phyloP scores from a whole-genome alignment of 2,113 vertebrate species.

The Ascaphus truei region DNA sequence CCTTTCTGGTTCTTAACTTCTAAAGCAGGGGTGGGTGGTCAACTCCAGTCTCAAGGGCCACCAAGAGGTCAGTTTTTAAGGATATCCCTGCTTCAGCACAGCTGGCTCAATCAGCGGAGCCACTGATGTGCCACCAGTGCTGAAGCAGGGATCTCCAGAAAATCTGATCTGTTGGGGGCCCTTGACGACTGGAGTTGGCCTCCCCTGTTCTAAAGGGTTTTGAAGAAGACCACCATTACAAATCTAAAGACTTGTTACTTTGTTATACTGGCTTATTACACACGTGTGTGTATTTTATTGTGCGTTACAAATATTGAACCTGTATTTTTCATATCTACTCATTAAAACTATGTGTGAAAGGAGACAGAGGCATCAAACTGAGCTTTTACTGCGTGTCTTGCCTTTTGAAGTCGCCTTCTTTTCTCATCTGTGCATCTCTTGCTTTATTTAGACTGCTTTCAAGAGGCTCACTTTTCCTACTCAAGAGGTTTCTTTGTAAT shows the following conservation, averaged over 20 bases:
- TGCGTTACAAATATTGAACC: background rate
- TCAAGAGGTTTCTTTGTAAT: conserved; percentile 26
- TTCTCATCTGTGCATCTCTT: background rate
- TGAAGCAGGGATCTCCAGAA: no score
- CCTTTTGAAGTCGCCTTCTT: conserved; percentile 17
- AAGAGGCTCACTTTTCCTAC: conserved; percentile 26
- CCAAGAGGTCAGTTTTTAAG: no score
- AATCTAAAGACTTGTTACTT: conserved; percentile 8
- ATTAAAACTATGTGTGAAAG: conserved; percentile 15
- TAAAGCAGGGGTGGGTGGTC: no score
- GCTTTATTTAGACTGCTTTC: conserved; percentile 18
- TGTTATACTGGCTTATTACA: conserved; percentile 1
- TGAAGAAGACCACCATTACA: background rate
- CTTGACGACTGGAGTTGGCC: no score
- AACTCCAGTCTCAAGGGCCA: no score
- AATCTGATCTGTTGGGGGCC: no score
- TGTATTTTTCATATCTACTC: conserved; percentile 5
- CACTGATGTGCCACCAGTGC: no score
- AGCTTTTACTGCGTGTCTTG: background rate
- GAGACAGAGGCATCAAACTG: conserved; percentile 7
- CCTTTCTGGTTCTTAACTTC: no score
- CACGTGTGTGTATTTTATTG: conserved; percentile 1
- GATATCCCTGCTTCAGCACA: no score
- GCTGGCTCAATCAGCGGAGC: no score
- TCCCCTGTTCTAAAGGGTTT: background rate